These are phyloP conservation scores for Heterohyrax brucei DNA, from an alignment of 2,797 vertebrate species.

Conservation along the genomic window DNA sequence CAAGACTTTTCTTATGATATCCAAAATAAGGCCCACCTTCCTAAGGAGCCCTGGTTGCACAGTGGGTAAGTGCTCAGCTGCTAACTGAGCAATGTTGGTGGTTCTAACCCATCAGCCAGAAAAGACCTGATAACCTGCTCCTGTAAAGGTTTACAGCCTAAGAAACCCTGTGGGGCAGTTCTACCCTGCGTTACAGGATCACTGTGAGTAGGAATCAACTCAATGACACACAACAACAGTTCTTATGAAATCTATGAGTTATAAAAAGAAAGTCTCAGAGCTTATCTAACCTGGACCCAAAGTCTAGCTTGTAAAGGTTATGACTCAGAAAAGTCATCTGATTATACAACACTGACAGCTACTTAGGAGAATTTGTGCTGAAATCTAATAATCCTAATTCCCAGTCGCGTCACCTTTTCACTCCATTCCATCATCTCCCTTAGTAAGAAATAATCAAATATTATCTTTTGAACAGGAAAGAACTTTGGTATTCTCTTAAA, in stretches of 20 bases:
- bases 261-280: not conserved
- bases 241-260: not conserved
- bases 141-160: not conserved
- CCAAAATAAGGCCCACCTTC: not conserved
- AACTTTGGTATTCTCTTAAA: not conserved
- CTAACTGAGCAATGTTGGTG: not conserved
- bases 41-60: not conserved
- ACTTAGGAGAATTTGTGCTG: not conserved
- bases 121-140: not conserved
- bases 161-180: not conserved
- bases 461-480: not conserved
- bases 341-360: not conserved
- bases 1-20: not conserved
- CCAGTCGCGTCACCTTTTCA: not conserved
- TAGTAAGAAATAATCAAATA: not conserved
- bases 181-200: not conserved
- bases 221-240: not conserved
- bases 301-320: not conserved
- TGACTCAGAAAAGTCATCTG: not conserved
- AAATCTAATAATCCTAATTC: not conserved
- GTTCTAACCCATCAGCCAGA: not conserved
- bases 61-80: not conserved
- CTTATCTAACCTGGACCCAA: not conserved
- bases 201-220: not conserved
- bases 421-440: not conserved